Conservation (phyloP, 2,888 invertebrate genomes). For the Plusia festucae region DNA sequence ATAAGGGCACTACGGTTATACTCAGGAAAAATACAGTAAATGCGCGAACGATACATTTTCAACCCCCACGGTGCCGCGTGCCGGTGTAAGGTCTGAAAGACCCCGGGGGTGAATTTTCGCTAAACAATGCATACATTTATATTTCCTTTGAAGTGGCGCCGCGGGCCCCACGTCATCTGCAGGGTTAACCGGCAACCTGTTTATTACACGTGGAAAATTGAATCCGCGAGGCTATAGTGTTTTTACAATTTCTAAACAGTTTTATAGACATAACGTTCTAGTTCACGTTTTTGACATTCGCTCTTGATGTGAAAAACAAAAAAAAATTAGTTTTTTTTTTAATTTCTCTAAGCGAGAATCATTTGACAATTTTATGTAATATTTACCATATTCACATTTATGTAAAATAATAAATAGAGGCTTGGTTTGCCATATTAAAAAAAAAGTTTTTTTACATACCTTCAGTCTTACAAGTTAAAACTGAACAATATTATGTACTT, state of each 20-base stretch:
- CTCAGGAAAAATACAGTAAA: slow-evolving; percentile 47
- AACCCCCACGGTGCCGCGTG: slow-evolving; percentile 64
- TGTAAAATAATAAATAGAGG: too few relatives aligned
- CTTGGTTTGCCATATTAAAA: too few relatives aligned
- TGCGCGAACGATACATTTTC: slow-evolving; percentile 42
- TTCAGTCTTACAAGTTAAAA: too few relatives aligned
- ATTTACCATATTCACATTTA: too few relatives aligned
- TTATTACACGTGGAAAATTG: slow-evolving; percentile 79
- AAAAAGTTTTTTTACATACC: too few relatives aligned
- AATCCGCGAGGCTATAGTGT: slow-evolving; percentile 57
- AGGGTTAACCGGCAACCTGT: slow-evolving; percentile 81
- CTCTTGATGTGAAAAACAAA: too few relatives aligned
- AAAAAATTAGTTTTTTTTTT: too few relatives aligned
- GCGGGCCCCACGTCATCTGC: slow-evolving; percentile 83
- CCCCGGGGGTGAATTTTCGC: slow-evolving; percentile 78
- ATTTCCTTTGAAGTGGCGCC: slow-evolving; percentile 86
- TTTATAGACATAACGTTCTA: slow-evolving; percentile 31
- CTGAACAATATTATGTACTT: too few relatives aligned
- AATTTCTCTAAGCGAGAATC: too few relatives aligned
- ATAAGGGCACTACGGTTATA: slow-evolving; percentile 34
- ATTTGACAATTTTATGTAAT: too few relatives aligned
- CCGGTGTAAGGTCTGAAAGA: slow-evolving; percentile 68
- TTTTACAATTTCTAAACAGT: slow-evolving; percentile 51
- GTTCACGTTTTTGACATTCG: neutral
- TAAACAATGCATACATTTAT: slow-evolving; percentile 88